phyloP scores from a whole-genome alignment of 2,888 invertebrate genomes.

The Hypomecis punctinalis region DNA sequence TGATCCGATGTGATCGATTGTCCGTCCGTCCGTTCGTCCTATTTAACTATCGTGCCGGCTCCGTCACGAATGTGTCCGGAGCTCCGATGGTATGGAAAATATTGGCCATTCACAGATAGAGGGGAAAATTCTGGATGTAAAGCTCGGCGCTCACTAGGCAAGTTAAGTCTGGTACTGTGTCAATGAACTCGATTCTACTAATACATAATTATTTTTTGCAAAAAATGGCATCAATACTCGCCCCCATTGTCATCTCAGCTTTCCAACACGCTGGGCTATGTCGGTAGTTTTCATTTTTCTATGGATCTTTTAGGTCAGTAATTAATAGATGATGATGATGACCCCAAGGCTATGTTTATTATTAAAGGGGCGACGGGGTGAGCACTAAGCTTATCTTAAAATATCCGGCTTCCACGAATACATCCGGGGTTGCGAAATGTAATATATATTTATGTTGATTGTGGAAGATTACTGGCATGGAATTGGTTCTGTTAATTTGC shows the following conservation, averaged over 20 bases:
- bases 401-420: slow-evolving; percentile 1
- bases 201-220: no score
- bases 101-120: not conserved
- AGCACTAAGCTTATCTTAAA: not conserved
- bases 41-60: not conserved
- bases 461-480: not conserved
- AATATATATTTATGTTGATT: not conserved
- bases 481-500: slow-evolving; percentile 1
- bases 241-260: no score
- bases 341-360: not conserved
- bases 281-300: no score
- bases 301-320: no score
- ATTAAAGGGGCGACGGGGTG: no score
- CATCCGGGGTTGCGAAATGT: slow-evolving; percentile 4
- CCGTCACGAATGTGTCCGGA: not conserved
- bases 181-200: no score
- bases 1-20: slow-evolving; percentile 24
- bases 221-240: no score
- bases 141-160: not conserved
- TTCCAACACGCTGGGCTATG: no score
- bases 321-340: no score
- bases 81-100: not conserved
- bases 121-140: not conserved
- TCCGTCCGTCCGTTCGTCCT: not conserved
- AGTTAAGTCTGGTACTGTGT: no score